Evolutionary conservation across 2,113 vertebrate species (phyloP), one percentile per base, ranked within the genome.

Genomic region (Parotia lawesii): DNA sequence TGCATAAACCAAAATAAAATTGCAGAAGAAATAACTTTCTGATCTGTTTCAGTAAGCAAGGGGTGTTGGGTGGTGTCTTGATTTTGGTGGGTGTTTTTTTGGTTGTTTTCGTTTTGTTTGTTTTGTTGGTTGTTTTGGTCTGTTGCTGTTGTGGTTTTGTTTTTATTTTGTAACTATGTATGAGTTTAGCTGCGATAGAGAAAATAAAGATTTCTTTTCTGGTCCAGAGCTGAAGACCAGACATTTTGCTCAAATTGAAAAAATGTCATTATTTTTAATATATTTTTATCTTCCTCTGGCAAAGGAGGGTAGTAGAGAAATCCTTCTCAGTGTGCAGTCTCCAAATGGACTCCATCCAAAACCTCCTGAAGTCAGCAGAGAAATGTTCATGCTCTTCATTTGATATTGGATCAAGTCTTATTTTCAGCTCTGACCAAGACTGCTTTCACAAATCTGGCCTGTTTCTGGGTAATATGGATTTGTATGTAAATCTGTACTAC

Each of bases 271-370:
- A 75, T 72, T 79, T 75, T 58, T 28, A 77, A 80, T 72, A 50
- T 10, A 28, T 42, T 92, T 90, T 69, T 53, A n/a, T 80, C 19
- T 76, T 82, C 16, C 13, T 72, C 40, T 95, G 93, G 57, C 61
- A 93, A 53, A 42, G 35, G 71, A 94, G 25, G 33, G 73, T 90
- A 73, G 27, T 47, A 56, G 5, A 83, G 51, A 89, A 89, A 82
- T 75, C 48, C 40, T 92, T 15, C 40, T 91, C 50, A 23, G 35
- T 62, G 11, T 85, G 58, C 23, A 79, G 37, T 27, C 71, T 95
- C 54, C 56, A 87, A 53, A 62, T 93, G 91, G 47, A 84, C 53
- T 75, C 27, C 19, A 57, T 86, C 73, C 87, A 93, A 82, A 81
- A 42, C 12, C 50, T 79, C 45, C 66, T 45, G 50, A 87, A 94